Evolutionary conservation across 2,888 invertebrate genomes (phyloP).

Genomic region (Lissocephala sabroskyi): DNA sequence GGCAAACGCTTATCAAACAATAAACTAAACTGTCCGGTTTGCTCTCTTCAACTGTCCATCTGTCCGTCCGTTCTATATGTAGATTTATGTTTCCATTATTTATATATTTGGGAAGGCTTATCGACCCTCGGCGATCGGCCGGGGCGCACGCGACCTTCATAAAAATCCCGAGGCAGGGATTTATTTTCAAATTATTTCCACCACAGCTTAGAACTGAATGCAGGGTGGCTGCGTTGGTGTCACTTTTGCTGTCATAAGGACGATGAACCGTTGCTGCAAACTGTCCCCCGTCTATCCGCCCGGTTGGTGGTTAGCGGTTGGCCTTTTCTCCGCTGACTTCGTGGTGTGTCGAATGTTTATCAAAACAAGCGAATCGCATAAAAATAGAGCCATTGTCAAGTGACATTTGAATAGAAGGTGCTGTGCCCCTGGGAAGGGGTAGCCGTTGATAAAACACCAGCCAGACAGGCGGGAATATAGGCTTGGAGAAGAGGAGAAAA

Average conservation of each 20-base stretch:
- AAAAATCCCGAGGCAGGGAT: conserved; percentile 42
- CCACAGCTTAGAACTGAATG: conserved; percentile 35
- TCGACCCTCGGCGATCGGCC: conserved; percentile 38
- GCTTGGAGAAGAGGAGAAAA: too few relatives aligned
- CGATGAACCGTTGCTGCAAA: conserved; percentile 7
- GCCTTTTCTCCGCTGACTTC: too few relatives aligned
- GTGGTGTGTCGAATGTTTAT: conserved; percentile 35
- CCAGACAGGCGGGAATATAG: too few relatives aligned
- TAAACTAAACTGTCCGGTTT: conserved; percentile 44
- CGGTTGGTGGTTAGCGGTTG: too few relatives aligned
- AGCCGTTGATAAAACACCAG: too few relatives aligned
- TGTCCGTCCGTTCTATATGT: conserved; percentile 25
- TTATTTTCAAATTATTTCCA: conserved; percentile 68
- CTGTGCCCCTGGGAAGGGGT: too few relatives aligned
- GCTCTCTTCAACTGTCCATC: background rate
- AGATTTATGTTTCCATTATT: conserved; percentile 44
- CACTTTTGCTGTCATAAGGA: conserved; percentile 22
- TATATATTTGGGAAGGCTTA: conserved; percentile 31
- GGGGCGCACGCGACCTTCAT: conserved; percentile 69
- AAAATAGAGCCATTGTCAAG: conserved; percentile 60
- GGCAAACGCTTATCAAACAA: conserved; percentile 64
- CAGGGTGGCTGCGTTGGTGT: conserved; percentile 33
- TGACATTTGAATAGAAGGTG: too few relatives aligned
- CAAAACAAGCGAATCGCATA: conserved; percentile 59
- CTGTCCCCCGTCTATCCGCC: too few relatives aligned